Percentiles rank a stretch among this genome's conserved stretches.
These are phyloP conservation scores for Diploscapter pachys DNA, from an alignment of 1,140 invertebrate species.

Conservation along the genomic window DNA sequence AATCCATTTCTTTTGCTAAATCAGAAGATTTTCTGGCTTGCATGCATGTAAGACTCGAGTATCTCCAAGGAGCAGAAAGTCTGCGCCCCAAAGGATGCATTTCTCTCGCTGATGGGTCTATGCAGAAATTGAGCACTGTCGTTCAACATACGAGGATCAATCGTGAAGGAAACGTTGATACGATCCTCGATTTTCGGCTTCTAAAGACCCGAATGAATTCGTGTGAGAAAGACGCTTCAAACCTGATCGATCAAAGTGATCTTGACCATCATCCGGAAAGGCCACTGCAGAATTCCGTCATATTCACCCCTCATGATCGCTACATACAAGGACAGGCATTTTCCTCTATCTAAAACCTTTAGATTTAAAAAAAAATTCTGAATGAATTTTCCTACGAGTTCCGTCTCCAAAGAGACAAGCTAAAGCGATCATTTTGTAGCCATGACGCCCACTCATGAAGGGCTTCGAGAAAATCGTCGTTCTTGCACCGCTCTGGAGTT, in stretches of 20 bases:
- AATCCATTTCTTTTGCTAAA: no score
- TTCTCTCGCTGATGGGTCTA: conserved; percentile 58
- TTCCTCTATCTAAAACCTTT: conserved; percentile 61
- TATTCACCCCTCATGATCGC: conserved; percentile 89
- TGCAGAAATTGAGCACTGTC: conserved; percentile 51
- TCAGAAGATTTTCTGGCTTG: no score
- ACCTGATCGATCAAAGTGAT: conserved; percentile 89
- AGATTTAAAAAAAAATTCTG: conserved; percentile 3
- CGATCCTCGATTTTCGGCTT: conserved; percentile 60
- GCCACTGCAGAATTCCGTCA: conserved; percentile 87
- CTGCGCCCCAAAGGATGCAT: conserved; percentile 60
- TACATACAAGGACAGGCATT: conserved; percentile 87
- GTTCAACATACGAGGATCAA: conserved; percentile 48
- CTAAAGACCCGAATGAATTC: conserved; percentile 18
- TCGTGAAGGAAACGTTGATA: conserved; percentile 51
- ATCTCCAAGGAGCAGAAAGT: conserved; percentile 58
- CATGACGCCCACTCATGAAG: conserved; percentile 89
- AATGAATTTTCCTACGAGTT: conserved; percentile 60
- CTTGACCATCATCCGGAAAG: conserved; percentile 84
- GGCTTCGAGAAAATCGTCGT: conserved; percentile 83
- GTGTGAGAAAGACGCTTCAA: conserved; percentile 16
- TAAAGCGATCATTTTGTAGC: conserved; percentile 87
- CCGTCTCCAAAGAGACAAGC: conserved; percentile 91
- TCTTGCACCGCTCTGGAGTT: conserved; percentile 73
- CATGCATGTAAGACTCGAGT: conserved; percentile 66